These are phyloP conservation scores for Choreutis nemorana DNA, from an alignment of 2,888 invertebrate species.

Conservation along the genomic window DNA sequence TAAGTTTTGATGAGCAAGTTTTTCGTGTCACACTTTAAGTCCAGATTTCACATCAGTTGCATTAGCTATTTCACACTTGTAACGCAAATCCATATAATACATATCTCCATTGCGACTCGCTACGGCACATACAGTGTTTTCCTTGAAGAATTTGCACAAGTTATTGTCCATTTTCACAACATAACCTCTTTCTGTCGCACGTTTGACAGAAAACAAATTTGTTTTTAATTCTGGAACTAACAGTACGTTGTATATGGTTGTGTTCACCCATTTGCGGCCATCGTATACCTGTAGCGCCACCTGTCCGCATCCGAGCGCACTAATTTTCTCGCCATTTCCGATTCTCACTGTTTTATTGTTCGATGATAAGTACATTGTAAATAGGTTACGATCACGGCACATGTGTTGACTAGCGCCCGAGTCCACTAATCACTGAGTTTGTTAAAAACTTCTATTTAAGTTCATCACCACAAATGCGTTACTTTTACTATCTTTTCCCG, in stretches of 20 bases:
- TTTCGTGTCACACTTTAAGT: slow-evolving; percentile 7
- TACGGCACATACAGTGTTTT: slow-evolving; percentile 3
- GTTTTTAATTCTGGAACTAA: slow-evolving; percentile 13
- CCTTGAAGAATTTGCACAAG: not conserved
- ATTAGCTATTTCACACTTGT: slow-evolving; percentile 4
- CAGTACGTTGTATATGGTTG: slow-evolving; percentile 15
- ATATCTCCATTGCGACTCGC: slow-evolving; percentile 6
- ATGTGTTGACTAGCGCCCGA: slow-evolving; percentile 15
- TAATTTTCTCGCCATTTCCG: slow-evolving; percentile 12
- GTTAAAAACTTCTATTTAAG: slow-evolving; percentile 3
- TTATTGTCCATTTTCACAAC: not conserved
- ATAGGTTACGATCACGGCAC: slow-evolving; percentile 12
- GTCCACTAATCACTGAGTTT: slow-evolving; percentile 14
- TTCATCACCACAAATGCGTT: slow-evolving; percentile 13
- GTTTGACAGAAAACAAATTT: slow-evolving; percentile 12
- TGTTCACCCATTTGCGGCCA: slow-evolving; percentile 14
- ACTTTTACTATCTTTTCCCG: slow-evolving; percentile 1
- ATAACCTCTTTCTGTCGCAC: slow-evolving; percentile 4
- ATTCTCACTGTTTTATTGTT: slow-evolving; percentile 10
- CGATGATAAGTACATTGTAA: slow-evolving; percentile 8
- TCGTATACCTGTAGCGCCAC: slow-evolving; percentile 12
- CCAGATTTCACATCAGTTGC: slow-evolving; percentile 3
- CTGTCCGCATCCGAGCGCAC: slow-evolving; percentile 12
- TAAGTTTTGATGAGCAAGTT: not conserved
- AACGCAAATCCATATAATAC: slow-evolving; percentile 8